A percentile compares a stretch with the other conserved stretches of the same genome.
phyloP scores from a whole-genome alignment of 2,888 invertebrate species.

The Agapostemon virescens region DNA sequence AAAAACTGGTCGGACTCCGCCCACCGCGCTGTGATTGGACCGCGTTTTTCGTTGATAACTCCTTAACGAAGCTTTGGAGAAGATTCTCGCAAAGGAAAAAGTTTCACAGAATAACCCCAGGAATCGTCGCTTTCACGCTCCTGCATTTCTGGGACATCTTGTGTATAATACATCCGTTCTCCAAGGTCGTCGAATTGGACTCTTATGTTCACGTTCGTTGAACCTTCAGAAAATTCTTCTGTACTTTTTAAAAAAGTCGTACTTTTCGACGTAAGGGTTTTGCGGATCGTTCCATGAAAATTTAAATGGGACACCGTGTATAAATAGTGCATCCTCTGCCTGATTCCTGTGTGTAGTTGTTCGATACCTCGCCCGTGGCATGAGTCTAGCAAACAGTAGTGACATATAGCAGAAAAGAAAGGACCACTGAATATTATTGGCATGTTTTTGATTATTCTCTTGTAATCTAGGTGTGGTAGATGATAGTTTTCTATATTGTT shows the following conservation, averaged over 20 bases:
- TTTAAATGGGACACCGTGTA: conserved; percentile 9
- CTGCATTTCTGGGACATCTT: too few species aligned
- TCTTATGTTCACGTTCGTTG: neutral
- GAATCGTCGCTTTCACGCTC: too few species aligned
- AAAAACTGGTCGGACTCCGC: too few species aligned
- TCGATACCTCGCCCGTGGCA: conserved; percentile 53
- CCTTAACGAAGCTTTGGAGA: too few species aligned
- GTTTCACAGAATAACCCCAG: too few species aligned
- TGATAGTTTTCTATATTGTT: conserved; percentile 18
- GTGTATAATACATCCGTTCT: neutral
- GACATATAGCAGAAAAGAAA: neutral
- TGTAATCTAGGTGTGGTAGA: conserved; percentile 53
- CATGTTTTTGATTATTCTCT: conserved; percentile 23
- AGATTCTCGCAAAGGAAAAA: too few species aligned
- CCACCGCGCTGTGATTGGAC: too few species aligned
- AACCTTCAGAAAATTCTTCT: too few species aligned
- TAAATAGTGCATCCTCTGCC: conserved; percentile 77
- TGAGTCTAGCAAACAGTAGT: conserved; percentile 49
- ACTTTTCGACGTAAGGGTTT: neutral
- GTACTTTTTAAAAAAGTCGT: too few species aligned
- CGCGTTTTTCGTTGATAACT: too few species aligned
- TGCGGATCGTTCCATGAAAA: neutral
- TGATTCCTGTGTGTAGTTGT: conserved; percentile 68
- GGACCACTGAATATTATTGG: neutral
- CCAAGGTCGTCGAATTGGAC: neutral